phyloP scores from a whole-genome alignment of 2,888 invertebrate species.

The Sepioteuthis lessoniana region DNA sequence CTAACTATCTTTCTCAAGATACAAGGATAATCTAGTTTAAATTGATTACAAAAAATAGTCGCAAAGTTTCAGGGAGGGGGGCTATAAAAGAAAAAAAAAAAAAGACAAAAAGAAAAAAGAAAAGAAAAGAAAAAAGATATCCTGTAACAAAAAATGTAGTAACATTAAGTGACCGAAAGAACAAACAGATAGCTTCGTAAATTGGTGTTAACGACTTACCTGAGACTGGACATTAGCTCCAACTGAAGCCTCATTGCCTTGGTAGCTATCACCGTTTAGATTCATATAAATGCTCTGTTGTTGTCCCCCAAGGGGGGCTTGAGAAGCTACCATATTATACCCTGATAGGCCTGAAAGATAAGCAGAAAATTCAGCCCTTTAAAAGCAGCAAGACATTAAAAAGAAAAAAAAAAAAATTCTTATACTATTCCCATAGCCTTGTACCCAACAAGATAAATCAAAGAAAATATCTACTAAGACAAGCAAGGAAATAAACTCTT shows the following conservation, averaged over 20 bases:
- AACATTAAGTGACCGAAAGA: not conserved
- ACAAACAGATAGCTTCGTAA: not conserved
- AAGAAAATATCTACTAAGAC: too few species aligned
- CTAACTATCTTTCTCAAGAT: too few species aligned
- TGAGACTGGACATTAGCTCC: slow-evolving; percentile 76
- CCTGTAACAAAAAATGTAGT: not conserved
- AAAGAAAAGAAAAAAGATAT: not conserved
- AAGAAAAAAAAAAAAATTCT: too few species aligned
- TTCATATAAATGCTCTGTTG: slow-evolving; percentile 77
- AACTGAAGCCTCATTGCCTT: slow-evolving; percentile 78
- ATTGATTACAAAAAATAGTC: too few species aligned
- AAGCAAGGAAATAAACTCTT: too few species aligned
- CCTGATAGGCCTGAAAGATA: slow-evolving; percentile 58
- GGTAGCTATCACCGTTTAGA: slow-evolving; percentile 88
- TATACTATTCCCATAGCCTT: too few species aligned
- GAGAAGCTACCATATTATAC: slow-evolving; percentile 62
- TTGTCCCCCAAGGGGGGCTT: slow-evolving; percentile 61
- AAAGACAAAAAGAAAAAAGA: too few species aligned
- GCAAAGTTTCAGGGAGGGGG: too few species aligned
- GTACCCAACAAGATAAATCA: too few species aligned
- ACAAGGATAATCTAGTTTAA: too few species aligned
- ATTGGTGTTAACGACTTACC: slow-evolving; percentile 61
- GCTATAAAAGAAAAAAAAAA: too few species aligned
- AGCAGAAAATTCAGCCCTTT: not conserved
- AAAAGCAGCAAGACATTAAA: not conserved